These are phyloP conservation scores for Nemoura dubitans DNA, from an alignment of 2,888 invertebrate genomes.

Conservation along the genomic window DNA sequence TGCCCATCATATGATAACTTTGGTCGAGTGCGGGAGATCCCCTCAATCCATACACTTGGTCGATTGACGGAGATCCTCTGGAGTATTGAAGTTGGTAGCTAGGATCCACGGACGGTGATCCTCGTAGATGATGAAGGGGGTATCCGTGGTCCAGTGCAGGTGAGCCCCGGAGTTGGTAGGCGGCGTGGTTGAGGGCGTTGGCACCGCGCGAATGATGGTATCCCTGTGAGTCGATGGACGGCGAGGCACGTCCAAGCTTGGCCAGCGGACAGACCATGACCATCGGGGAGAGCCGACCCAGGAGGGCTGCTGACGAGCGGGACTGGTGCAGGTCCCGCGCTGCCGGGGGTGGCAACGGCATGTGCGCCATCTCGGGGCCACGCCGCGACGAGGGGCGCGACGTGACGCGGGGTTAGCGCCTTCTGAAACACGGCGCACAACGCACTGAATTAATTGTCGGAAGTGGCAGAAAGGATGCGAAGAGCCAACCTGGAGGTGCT, in stretches of 20 bases:
- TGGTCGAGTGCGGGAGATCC: conserved; percentile 46
- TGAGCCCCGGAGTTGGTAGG: conserved; percentile 53
- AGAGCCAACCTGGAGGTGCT: background rate
- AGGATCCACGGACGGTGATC: background rate
- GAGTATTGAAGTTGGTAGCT: conserved; percentile 45
- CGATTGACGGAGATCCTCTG: conserved; percentile 49
- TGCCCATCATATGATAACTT: conserved; percentile 43
- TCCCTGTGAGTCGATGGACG: conserved; percentile 56
- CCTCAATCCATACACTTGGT: conserved; percentile 51
- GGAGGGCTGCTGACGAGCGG: conserved; percentile 47
- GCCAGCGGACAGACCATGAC: conserved; percentile 69
- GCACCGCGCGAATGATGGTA: conserved; percentile 54
- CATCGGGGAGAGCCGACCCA: conserved; percentile 61
- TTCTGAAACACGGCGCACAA: background rate
- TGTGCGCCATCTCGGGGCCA: conserved; percentile 25
- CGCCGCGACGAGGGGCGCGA: background rate
- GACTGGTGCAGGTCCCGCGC: conserved; percentile 26
- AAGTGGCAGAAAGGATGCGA: background rate
- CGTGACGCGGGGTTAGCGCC: background rate
- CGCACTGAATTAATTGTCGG: background rate
- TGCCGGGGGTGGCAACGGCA: conserved; percentile 32
- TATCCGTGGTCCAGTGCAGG: conserved; percentile 44
- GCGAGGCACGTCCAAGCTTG: conserved; percentile 65
- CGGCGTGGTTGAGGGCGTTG: conserved; percentile 49
- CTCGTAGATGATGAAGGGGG: conserved; percentile 22